Base-by-base conservation (phyloP, 1,140 invertebrate genomes). In the Tribolium castaneum region DNA sequence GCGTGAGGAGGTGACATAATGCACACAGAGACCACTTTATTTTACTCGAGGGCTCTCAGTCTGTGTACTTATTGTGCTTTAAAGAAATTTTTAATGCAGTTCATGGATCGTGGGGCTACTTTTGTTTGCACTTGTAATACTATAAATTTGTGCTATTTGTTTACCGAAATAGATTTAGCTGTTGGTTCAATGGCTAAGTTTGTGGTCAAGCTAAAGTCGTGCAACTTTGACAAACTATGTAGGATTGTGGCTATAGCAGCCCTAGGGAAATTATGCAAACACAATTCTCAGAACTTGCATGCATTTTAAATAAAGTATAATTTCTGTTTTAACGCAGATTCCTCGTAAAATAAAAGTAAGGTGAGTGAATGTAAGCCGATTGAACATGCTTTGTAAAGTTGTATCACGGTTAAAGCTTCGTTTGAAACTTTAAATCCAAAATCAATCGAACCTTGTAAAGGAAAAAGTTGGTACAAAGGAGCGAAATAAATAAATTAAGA, bases 371-470 rank as follows among this genome's bases (percentile, higher is more conserved):
- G 22, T 59, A 59, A 59, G 54, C 54, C 19, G 54, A 22, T 59
- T 59, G 10, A 25, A 22, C 54, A 10, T 59, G 10, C 54, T 59
- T 59, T 25, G 16, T 22, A 59, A 66, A 34, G 10, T 66, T 35
- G 10, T 66, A 66, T 35, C 25, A 14, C 25, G 25, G 25, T 66
- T 34, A 66, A 39, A 30, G 34, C 25, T 14, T 66, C n/a, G 25
- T 35, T 66, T 34, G 25, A 66, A 66, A 66, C 25, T 66, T 66
- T 66, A 66, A 35, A 66, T 66, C 25, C 59, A 14, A 66, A 66
- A 66, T 66, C 59, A 66, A 66, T 66, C 59, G 59, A 66, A 66
- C 59, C 39, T 35, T 35, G 59, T 14, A 14, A 7, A 35, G 25
- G 14, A 66, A 35, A 59, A 66, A 66, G 59, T 66, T 66, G 14